A percentile compares a stretch with the other conserved stretches of the same genome.
Conservation (phyloP, 1,140 invertebrate genomes). For the Drosophila nannoptera region DNA sequence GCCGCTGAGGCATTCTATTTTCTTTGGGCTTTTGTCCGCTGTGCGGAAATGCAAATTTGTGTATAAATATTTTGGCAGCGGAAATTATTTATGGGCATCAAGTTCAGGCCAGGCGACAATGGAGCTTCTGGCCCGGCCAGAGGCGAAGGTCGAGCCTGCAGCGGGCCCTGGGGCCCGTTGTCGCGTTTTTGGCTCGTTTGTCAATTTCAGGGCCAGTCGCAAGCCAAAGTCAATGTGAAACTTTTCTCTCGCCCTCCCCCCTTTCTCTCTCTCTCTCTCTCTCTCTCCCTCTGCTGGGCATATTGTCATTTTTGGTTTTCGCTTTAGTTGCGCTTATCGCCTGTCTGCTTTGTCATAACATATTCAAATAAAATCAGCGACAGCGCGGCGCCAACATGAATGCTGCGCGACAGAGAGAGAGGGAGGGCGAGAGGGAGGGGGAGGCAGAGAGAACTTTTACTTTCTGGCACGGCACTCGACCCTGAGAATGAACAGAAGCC, state of each 20-base stretch:
- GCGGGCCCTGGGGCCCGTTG: constrained; percentile 8
- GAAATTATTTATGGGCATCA: constrained; percentile 43
- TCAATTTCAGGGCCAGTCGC: constrained; percentile 47
- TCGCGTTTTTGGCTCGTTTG: constrained; percentile 22
- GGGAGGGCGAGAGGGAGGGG: neutral
- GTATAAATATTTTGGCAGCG: constrained; percentile 41
- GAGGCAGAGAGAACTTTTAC: constrained; percentile 56
- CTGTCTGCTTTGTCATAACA: constrained; percentile 70
- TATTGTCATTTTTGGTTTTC: constrained; percentile 2
- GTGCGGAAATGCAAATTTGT: constrained; percentile 46
- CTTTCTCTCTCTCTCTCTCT: constrained; percentile 13
- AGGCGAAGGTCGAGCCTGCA: constrained; percentile 57
- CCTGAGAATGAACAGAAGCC: constrained; percentile 37
- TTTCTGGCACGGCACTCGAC: constrained; percentile 62
- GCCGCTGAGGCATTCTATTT: too few relatives aligned
- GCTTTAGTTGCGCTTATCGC: constrained; percentile 47
- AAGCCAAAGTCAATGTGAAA: constrained; percentile 52
- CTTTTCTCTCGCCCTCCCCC: constrained; percentile 20
- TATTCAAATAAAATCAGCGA: constrained; percentile 42
- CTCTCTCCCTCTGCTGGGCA: neutral
- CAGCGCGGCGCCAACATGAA: constrained; percentile 22
- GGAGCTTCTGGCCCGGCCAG: constrained; percentile 19
- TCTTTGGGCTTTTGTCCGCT: neutral
- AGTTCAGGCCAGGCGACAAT: constrained; percentile 23
- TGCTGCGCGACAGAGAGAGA: neutral